Evolutionary conservation across 2,113 vertebrate species (phyloP).

Genomic region (Sigmodon hispidus): DNA sequence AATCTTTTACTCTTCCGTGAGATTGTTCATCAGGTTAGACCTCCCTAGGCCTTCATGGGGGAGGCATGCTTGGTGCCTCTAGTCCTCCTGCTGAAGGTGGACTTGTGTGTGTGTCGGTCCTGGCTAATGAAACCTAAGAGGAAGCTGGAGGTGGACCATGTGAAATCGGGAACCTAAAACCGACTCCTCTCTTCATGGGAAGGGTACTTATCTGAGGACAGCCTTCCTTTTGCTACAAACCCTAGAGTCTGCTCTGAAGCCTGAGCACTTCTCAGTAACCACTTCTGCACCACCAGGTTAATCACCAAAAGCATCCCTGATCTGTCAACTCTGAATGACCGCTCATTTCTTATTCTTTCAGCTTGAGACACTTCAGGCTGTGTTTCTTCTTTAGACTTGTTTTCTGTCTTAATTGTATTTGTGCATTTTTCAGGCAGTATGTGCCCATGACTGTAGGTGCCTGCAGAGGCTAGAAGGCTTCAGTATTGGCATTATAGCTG

Average conservation of each 20-base stretch:
- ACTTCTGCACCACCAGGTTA: neutral
- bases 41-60: neutral
- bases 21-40: neutral
- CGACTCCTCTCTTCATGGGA: neutral
- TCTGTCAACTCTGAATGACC: neutral
- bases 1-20: neutral
- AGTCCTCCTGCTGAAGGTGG: neutral
- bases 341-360: neutral
- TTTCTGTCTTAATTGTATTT: neutral
- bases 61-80: neutral
- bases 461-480: neutral
- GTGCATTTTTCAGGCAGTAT: neutral
- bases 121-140: neutral
- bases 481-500: neutral
- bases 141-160: neutral
- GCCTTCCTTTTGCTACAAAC: neutral
- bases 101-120: neutral
- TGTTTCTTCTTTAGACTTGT: neutral
- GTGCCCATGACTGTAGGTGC: neutral
- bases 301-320: neutral
- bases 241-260: neutral
- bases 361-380: neutral
- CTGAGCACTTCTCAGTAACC: neutral
- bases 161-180: neutral
- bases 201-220: neutral